Evolutionary conservation across 2,113 vertebrate species (phyloP).

Genomic region (Chloropsis cyanopogon): DNA sequence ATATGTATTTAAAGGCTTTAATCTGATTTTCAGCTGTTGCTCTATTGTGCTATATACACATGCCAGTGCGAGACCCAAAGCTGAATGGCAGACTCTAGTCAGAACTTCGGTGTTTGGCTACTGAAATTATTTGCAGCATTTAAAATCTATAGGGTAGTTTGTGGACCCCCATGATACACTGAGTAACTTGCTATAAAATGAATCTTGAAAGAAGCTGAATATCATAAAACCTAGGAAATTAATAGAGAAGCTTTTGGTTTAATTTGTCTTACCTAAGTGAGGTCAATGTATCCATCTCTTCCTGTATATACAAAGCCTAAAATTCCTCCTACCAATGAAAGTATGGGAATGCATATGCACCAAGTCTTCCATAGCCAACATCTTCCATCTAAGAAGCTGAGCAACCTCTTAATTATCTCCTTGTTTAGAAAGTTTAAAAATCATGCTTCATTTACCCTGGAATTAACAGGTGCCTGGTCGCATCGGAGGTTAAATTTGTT

Average conservation of each 20-base stretch:
- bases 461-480: neutral
- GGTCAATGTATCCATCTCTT: neutral
- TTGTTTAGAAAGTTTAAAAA: neutral
- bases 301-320: neutral
- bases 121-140: neutral
- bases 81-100: neutral
- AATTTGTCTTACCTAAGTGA: neutral
- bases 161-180: neutral
- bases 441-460: neutral
- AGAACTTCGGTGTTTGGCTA: neutral
- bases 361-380: neutral
- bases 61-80: neutral
- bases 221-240: neutral
- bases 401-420: neutral
- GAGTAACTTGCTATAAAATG: neutral
- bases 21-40: neutral
- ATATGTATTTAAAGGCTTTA: neutral
- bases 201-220: neutral
- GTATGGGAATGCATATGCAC: neutral
- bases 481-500: neutral
- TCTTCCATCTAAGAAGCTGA: neutral
- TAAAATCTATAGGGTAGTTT: neutral
- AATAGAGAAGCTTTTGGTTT: neutral
- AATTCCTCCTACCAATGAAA: neutral
- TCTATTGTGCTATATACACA: neutral